Evolutionary conservation across 2,113 vertebrate genomes (phyloP), one percentile per base, ranked within the genome.

Genomic region (Myocastor coypus): DNA sequence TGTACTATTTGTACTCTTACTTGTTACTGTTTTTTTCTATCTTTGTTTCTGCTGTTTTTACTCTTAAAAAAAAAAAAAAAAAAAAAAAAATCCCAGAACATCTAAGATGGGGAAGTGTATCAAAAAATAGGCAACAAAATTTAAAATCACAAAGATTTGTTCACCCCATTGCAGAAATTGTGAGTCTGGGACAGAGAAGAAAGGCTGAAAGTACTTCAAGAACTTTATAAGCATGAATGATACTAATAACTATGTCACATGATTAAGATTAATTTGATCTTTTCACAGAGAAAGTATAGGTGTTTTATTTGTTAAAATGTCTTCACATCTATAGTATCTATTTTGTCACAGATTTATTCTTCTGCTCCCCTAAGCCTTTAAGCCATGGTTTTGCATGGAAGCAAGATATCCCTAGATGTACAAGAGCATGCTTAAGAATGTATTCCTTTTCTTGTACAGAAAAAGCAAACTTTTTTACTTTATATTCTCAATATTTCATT

Each of bases 51-150:
- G n/a, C n/a, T n/a, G n/a, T n/a, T n/a, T n/a, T n/a, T n/a, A n/a
- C n/a, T n/a, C n/a, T n/a, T n/a, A n/a, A n/a, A n/a, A n/a, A n/a
- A n/a, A n/a, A n/a, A n/a, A n/a, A n/a, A n/a, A n/a, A n/a, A n/a
- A n/a, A n/a, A n/a, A n/a, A n/a, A n/a, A n/a, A n/a, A n/a, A n/a
- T n/a, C n/a, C 52, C 30, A 52, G 59, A 93, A 66, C 2, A 52
- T 28, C 71, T 83, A 11, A 40, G 1, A 3, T 68, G 0, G 9
- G 12, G 24, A 42, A 64, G 26, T 40, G 0, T 52, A n/a, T 78
- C 66, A 75, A 80, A 95, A 86, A 89, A 93, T n/a, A 82, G 20
- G 37, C 55, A 26, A 16, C 14, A 87, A 13, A 4, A 87, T 94
- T 59, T 55, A 87, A 55, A 83, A n/a, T 28, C 19, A 12, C 28